These are phyloP conservation scores for Anastrepha obliqua DNA, from an alignment of 1,140 invertebrate genomes.

Conservation along the genomic window DNA sequence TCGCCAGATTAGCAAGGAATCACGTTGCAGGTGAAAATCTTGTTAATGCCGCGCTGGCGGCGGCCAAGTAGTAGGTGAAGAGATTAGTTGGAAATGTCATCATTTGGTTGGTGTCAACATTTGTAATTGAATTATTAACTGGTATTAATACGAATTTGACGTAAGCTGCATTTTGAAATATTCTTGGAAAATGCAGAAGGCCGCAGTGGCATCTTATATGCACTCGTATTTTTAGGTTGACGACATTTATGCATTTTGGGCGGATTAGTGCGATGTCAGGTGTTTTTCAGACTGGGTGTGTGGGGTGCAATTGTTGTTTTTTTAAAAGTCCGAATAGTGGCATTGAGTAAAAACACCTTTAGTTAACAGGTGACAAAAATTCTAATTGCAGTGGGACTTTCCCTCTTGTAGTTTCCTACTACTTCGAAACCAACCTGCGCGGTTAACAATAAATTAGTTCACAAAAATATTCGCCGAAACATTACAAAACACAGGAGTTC, in stretches of 20 bases:
- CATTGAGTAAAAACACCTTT: not conserved
- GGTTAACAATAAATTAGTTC: too few relatives aligned
- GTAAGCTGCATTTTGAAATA: slow-evolving; percentile 31
- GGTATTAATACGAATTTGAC: slow-evolving; percentile 44
- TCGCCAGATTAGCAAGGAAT: slow-evolving; percentile 40
- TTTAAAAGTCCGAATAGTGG: not conserved
- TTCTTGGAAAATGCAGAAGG: not conserved
- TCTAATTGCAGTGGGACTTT: too few relatives aligned
- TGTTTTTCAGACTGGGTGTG: not conserved
- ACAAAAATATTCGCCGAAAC: too few relatives aligned
- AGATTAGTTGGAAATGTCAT: slow-evolving; percentile 53
- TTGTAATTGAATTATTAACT: slow-evolving; percentile 51
- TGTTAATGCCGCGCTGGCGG: not conserved
- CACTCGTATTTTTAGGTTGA: not conserved
- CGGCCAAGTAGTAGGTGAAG: not conserved
- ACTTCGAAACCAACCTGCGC: too few relatives aligned
- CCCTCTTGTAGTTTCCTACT: too few relatives aligned
- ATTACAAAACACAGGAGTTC: too few relatives aligned
- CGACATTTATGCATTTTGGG: not conserved
- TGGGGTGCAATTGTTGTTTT: not conserved
- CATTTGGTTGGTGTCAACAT: slow-evolving; percentile 40
- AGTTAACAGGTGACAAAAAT: not conserved
- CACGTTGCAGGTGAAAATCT: slow-evolving; percentile 47
- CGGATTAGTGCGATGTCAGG: not conserved
- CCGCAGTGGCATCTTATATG: not conserved